phyloP scores from a whole-genome alignment of 2,888 invertebrate species.

The Drosophila heteroneura region DNA sequence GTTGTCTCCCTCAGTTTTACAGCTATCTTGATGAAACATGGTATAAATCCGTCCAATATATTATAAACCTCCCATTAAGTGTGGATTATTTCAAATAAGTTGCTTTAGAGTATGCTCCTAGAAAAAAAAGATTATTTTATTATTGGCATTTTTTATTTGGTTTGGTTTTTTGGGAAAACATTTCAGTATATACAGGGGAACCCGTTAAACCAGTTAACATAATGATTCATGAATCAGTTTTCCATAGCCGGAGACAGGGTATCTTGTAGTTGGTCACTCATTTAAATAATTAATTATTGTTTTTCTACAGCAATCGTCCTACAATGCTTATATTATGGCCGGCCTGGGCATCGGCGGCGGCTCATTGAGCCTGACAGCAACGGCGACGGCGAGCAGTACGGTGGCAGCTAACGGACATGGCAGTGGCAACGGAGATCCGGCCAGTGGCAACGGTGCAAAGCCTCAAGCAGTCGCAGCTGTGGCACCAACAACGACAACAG shows the following conservation, averaged over 20 bases:
- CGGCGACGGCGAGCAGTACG: conserved; percentile 32
- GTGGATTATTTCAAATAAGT: no score
- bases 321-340: conserved; percentile 81
- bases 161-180: background rate
- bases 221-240: background rate
- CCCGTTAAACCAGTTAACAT: background rate
- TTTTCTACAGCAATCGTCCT: conserved; percentile 73
- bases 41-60: no score
- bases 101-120: no score
- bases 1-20: no score
- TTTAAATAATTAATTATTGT: background rate
- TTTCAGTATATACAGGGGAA: background rate
- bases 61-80: no score
- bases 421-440: conserved; percentile 38
- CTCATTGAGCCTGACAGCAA: conserved; percentile 62
- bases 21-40: no score
- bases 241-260: background rate
- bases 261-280: background rate
- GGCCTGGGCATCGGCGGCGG: conserved; percentile 82
- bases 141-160: no score
- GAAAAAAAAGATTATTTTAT: no score
- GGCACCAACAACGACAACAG: conserved; percentile 5
- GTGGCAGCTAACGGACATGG: conserved; percentile 46
- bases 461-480: conserved; percentile 9
- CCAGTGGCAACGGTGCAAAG: conserved; percentile 20